These are phyloP conservation scores for Allolobophora icterica DNA, from an alignment of 2,888 invertebrate species.

Conservation along the genomic window DNA sequence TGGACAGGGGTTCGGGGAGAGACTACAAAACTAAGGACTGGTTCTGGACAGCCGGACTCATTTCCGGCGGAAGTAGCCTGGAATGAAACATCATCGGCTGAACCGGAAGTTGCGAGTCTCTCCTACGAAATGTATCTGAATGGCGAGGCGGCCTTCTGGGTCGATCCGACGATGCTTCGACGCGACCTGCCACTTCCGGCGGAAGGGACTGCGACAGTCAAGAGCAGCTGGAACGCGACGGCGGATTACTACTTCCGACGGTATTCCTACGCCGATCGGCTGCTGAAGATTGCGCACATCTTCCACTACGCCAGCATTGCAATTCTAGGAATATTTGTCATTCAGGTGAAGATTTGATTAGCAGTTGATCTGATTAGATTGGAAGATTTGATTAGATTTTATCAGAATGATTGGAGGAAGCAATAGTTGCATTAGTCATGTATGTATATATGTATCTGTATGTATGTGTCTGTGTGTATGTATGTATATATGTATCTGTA, in stretches of 20 bases:
- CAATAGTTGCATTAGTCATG: background rate
- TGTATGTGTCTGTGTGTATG: conserved; percentile 34
- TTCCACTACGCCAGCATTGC: conserved; percentile 41
- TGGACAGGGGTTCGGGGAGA: background rate
- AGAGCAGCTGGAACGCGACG: conserved; percentile 12
- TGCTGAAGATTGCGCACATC: conserved; percentile 39
- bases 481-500: conserved; percentile 32
- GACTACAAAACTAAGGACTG: background rate
- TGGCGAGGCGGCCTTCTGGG: background rate
- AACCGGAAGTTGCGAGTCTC: background rate
- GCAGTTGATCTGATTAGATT: background rate
- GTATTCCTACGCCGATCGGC: conserved; percentile 34
- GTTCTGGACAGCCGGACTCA: background rate
- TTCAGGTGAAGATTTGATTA: conserved; percentile 32
- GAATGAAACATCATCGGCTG: background rate
- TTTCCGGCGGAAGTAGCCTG: background rate
- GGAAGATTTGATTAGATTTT: background rate
- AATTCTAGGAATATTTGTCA: conserved; percentile 43
- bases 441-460: background rate
- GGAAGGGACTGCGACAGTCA: background rate
- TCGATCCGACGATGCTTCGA: background rate
- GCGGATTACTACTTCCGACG: conserved; percentile 21
- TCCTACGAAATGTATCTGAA: background rate
- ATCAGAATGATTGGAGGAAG: background rate
- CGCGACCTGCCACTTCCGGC: background rate